phyloP scores from a whole-genome alignment of 2,888 invertebrate species.

The Nematopogon swammerdamellus region DNA sequence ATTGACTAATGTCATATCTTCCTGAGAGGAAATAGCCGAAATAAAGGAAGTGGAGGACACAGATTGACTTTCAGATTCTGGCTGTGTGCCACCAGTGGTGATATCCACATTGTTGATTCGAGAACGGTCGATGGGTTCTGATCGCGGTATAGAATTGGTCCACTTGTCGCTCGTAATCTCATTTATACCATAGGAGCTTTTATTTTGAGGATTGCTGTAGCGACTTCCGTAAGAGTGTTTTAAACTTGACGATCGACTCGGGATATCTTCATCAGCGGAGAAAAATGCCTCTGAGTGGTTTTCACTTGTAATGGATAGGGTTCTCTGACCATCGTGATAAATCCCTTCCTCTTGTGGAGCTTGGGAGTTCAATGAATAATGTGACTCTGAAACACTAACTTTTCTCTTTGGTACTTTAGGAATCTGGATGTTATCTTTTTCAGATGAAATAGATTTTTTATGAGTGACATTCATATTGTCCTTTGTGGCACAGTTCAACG shows the following conservation, averaged over 20 bases:
- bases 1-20: slow-evolving; percentile 88
- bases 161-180: slow-evolving; percentile 40
- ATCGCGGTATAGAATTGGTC: slow-evolving; percentile 33
- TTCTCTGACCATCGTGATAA: slow-evolving; percentile 69
- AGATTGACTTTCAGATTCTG: slow-evolving; percentile 76
- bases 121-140: slow-evolving; percentile 23
- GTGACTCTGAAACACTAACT: slow-evolving; percentile 63
- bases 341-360: slow-evolving; percentile 57
- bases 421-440: slow-evolving; percentile 9
- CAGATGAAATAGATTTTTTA: slow-evolving; percentile 21
- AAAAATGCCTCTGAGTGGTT: slow-evolving; percentile 91
- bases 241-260: slow-evolving; percentile 65
- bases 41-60: slow-evolving; percentile 83
- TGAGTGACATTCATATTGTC: slow-evolving; percentile 30
- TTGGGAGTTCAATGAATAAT: slow-evolving; percentile 61
- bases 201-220: slow-evolving; percentile 42
- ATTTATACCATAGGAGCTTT: slow-evolving; percentile 55
- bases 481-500: slow-evolving; percentile 70
- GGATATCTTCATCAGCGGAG: slow-evolving; percentile 88
- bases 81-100: slow-evolving; percentile 38
- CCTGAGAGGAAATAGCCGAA: slow-evolving; percentile 89
- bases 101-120: slow-evolving; percentile 22
- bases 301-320: slow-evolving; percentile 84
- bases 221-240: slow-evolving; percentile 60
- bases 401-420: slow-evolving; percentile 44